phyloP scores from a whole-genome alignment of 2,888 invertebrate genomes.

The Dione vanillae region DNA sequence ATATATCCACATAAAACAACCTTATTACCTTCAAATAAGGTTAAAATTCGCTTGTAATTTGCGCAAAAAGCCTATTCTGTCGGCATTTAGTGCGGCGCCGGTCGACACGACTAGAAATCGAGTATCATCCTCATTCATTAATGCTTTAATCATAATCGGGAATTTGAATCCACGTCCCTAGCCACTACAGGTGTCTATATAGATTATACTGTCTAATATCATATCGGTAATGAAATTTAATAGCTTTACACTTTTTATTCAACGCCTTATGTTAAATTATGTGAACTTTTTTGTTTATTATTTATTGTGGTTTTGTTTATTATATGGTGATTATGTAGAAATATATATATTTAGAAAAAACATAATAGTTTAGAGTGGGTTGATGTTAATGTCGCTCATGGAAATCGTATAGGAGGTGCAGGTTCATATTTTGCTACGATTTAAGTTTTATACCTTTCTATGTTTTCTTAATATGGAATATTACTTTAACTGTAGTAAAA shows the following conservation, averaged over 20 bases:
- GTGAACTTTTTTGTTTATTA: neutral
- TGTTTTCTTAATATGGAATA: too few species aligned
- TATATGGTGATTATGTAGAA: neutral
- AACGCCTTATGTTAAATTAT: constrained; percentile 23
- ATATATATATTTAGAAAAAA: too few species aligned
- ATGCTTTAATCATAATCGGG: constrained; percentile 79
- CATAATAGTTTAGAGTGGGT: too few species aligned
- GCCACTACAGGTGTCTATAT: constrained; percentile 38
- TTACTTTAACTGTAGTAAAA: too few species aligned
- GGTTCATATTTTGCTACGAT: too few species aligned
- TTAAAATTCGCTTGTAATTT: constrained; percentile 48
- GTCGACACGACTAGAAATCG: constrained; percentile 75
- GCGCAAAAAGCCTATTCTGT: constrained; percentile 50
- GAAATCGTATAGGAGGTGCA: too few species aligned
- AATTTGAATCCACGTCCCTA: constrained; percentile 52
- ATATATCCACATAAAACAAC: constrained; percentile 44
- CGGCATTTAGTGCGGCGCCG: constrained; percentile 78
- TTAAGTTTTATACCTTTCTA: too few species aligned
- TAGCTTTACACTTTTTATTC: constrained; percentile 27
- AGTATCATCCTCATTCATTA: constrained; percentile 83
- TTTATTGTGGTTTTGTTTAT: neutral
- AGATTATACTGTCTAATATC: constrained; percentile 37
- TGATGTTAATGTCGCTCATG: too few species aligned
- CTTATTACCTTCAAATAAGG: constrained; percentile 50
- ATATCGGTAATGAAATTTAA: constrained; percentile 37